Conservation (phyloP, 2,888 invertebrate species). For the Bugula neritina region DNA sequence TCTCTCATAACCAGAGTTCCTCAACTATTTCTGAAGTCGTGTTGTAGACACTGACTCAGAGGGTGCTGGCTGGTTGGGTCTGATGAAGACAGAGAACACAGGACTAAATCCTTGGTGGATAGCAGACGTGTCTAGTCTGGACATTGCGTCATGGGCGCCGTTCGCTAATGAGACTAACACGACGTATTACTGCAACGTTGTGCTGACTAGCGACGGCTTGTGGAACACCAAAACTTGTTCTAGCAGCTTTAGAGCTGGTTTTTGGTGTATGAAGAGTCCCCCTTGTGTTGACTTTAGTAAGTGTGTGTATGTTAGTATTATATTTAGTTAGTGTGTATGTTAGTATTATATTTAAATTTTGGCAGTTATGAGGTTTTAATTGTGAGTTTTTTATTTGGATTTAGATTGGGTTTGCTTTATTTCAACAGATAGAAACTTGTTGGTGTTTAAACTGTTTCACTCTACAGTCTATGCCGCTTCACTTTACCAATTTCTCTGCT, state of each 20-base stretch:
- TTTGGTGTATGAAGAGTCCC: neutral
- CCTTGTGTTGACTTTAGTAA: conserved; percentile 5
- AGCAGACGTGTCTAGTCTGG: neutral
- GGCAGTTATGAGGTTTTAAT: too few species aligned
- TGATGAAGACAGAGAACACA: conserved; percentile 1
- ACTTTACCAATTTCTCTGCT: too few species aligned
- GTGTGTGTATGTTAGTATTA: too few species aligned
- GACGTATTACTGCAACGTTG: neutral
- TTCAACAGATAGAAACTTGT: too few species aligned
- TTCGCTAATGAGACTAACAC: neutral
- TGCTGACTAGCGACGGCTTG: neutral
- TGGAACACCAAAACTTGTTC: conserved; percentile 1
- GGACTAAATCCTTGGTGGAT: conserved; percentile 11
- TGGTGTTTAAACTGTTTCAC: too few species aligned
- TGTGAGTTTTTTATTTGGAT: too few species aligned
- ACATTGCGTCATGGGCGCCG: neutral
- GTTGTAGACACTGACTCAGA: neutral
- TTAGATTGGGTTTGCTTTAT: too few species aligned
- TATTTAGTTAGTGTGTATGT: too few species aligned
- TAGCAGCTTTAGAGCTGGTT: neutral
- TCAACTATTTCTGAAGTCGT: too few species aligned
- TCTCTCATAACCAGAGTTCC: too few species aligned
- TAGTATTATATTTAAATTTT: too few species aligned
- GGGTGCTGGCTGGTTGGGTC: neutral
- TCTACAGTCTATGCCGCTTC: too few species aligned